Evolutionary conservation across 1,140 invertebrate species (phyloP).

Genomic region (Listronotus bonariensis): DNA sequence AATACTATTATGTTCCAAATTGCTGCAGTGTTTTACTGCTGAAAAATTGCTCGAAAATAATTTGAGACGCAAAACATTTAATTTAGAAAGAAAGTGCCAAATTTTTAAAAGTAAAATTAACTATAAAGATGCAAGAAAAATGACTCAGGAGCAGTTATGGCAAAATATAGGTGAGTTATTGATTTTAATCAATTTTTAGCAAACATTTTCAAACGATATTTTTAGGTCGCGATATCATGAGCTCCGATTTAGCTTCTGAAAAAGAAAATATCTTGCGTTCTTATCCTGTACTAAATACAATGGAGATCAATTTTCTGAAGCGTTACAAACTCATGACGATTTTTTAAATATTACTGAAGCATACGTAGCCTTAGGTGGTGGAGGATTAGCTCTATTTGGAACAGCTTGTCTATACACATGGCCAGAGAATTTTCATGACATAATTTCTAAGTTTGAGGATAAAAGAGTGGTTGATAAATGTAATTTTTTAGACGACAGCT

Average conservation of each 20-base stretch:
- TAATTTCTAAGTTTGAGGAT: conserved; percentile 64
- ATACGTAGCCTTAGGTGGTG: conserved; percentile 86
- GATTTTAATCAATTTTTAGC: not conserved
- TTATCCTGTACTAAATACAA: conserved; percentile 77
- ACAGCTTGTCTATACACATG: conserved; percentile 90
- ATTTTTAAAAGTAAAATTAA: conserved; percentile 74
- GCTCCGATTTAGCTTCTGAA: conserved; percentile 62
- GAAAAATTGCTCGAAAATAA: conserved; percentile 86
- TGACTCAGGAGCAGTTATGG: conserved; percentile 84
- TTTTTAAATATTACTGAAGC: conserved; percentile 76
- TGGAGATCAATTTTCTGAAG: conserved; percentile 60
- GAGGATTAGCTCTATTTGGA: conserved; percentile 88
- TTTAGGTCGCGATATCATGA: conserved; percentile 69
- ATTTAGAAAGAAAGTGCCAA: conserved; percentile 71
- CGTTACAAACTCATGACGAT: conserved; percentile 71
- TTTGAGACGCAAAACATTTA: conserved; percentile 80
- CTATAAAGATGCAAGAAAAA: conserved; percentile 70
- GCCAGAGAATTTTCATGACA: conserved; percentile 75
- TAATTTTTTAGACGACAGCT: conserved; percentile 77
- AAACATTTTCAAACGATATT: not conserved
- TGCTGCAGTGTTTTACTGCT: conserved; percentile 85
- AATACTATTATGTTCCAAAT: conserved; percentile 76
- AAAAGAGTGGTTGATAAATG: conserved; percentile 61
- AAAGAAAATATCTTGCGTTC: conserved; percentile 86
- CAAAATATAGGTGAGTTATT: conserved; percentile 70